A percentile compares a stretch with the other conserved stretches of the same genome.
Conservation (phyloP, 1,140 invertebrate genomes). For the Coboldia fuscipes region DNA sequence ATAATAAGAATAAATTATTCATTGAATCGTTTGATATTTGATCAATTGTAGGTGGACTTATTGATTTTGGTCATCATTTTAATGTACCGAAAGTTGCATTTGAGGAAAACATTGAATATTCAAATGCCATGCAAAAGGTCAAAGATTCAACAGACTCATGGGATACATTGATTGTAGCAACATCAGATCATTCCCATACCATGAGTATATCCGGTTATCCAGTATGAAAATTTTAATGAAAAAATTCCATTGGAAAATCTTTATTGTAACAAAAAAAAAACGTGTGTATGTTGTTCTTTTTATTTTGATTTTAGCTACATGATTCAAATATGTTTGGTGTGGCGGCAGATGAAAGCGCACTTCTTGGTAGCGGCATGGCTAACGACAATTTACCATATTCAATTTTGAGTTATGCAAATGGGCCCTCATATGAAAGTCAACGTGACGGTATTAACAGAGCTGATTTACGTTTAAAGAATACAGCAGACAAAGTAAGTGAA, state of each 20-base stretch:
- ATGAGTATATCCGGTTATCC: slow-evolving; percentile 49
- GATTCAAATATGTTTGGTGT: slow-evolving; percentile 38
- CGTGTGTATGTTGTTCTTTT: too few relatives aligned
- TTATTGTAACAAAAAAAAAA: too few relatives aligned
- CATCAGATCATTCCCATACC: slow-evolving; percentile 64
- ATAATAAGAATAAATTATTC: too few relatives aligned
- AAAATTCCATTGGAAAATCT: too few relatives aligned
- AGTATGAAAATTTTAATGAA: too few relatives aligned
- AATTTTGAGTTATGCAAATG: slow-evolving; percentile 52
- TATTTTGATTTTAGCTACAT: slow-evolving; percentile 17
- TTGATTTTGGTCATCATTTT: slow-evolving; percentile 68
- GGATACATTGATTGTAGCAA: slow-evolving; percentile 58
- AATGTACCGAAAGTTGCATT: slow-evolving; percentile 53
- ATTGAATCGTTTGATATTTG: too few relatives aligned
- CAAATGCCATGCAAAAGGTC: slow-evolving; percentile 45
- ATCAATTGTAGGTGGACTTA: slow-evolving; percentile 65
- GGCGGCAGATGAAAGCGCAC: slow-evolving; percentile 8
- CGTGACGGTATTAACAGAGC: too few relatives aligned
- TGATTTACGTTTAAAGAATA: too few relatives aligned
- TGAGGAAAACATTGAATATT: slow-evolving; percentile 56
- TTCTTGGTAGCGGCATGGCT: too few relatives aligned
- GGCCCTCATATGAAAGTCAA: slow-evolving; percentile 27
- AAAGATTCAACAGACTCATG: slow-evolving; percentile 39
- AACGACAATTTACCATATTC: slow-evolving; percentile 35
- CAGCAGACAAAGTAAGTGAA: too few relatives aligned